Base-by-base conservation (phyloP, 2,888 invertebrate species). In the Tetramorium bicarinatum region DNA sequence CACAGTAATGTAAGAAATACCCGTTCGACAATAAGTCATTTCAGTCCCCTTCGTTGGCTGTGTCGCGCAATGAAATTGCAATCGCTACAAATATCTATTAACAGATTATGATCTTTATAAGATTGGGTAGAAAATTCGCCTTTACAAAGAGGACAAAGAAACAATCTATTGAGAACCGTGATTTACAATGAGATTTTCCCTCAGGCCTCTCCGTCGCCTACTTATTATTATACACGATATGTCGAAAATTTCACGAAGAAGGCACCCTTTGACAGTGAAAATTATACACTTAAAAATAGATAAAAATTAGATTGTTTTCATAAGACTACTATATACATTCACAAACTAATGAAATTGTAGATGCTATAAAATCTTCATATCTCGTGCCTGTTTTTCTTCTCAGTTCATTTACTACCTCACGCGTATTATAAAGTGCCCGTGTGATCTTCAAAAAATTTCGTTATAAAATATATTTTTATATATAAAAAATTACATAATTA, bases 321-420 rank as follows among this genome's bases (percentile, higher is more conserved):
- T 91, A 91, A 90, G 92, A 92, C 94, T 94, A 94, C 93, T 94
- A 94, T 94, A 92, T 94, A 94, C 94, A 94, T 44, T 88, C 86
- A 77, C 87, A 86, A 87, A 69, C 84, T 89, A 89, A 91, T 90
- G 84, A 90, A 91, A 91, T 85, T 87, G 89, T 90, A 90, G 87
- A 89, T 90, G 87, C 88, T 88, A 88, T 87, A 89, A 89, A 87
- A 88, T 89, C 85, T 85, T 88, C 67, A 72, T 87, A 84, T 90
- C 83, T 87, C 85, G 76, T 59, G 69, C 69, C 34, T 18, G 21
- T 52, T 67, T 49, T 59, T 83, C 83, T 54, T 80, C 59, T 80
- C 77, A 61, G 47, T 25, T 75, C 86, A 86, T 44, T 71, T 47
- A 41, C 0, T 3, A 11, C 86, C 62, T 86, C 79, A 87, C 84